Evolutionary conservation across 2,888 invertebrate species (phyloP).

Genomic region (Camponotus fellah): DNA sequence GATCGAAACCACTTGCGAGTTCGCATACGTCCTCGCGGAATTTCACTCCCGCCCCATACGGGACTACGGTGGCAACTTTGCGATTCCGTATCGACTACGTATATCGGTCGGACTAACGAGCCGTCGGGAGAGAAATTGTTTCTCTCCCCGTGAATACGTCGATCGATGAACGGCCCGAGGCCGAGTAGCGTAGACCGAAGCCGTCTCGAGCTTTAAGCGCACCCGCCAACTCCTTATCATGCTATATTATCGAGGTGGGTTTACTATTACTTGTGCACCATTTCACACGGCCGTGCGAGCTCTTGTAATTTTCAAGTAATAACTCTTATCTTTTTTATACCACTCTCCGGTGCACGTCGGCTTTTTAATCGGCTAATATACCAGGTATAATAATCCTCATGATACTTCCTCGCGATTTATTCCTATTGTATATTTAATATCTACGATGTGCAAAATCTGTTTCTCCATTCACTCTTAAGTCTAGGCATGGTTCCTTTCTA

Average conservation of each 20-base stretch:
- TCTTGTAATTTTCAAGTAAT: slow-evolving; percentile 52
- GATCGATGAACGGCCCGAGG: slow-evolving; percentile 58
- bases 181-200: slow-evolving; percentile 35
- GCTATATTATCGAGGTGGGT: slow-evolving; percentile 41
- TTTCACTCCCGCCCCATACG: slow-evolving; percentile 30
- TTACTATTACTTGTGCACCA: slow-evolving; percentile 31
- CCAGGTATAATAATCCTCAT: slow-evolving; percentile 1
- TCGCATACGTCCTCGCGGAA: slow-evolving; percentile 55
- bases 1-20: slow-evolving; percentile 57
- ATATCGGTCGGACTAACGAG: slow-evolving; percentile 59
- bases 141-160: slow-evolving; percentile 53
- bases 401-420: slow-evolving; percentile 8
- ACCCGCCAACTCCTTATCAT: slow-evolving; percentile 47
- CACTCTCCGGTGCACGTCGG: background rate
- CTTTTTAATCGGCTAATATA: slow-evolving; percentile 26
- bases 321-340: slow-evolving; percentile 50
- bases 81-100: slow-evolving; percentile 54
- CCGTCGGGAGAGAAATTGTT: slow-evolving; percentile 64
- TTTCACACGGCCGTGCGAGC: slow-evolving; percentile 18
- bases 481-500: background rate
- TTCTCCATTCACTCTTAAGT: background rate
- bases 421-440: background rate
- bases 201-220: slow-evolving; percentile 42
- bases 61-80: slow-evolving; percentile 48
- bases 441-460: background rate